Percentiles rank a stretch among this genome's conserved stretches.
Conservation (phyloP, 1,140 invertebrate genomes). For the Pemphigus obesinymphae region DNA sequence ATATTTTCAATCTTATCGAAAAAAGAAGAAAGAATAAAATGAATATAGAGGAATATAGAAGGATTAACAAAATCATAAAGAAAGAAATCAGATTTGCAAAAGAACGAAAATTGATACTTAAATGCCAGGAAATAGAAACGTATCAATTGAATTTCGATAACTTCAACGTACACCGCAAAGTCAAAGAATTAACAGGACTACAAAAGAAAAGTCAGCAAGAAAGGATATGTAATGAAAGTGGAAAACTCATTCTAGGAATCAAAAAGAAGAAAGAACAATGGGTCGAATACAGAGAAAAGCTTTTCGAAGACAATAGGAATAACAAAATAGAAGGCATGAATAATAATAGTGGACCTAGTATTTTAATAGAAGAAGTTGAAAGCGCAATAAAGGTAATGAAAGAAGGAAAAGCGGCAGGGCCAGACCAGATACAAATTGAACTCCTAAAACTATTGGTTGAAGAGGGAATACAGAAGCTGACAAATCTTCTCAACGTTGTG, state of each 20-base stretch:
- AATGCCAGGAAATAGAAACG: neutral
- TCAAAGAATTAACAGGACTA: neutral
- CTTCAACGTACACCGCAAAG: constrained; percentile 39
- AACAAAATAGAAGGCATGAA: neutral
- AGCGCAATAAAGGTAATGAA: neutral
- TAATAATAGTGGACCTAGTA: too few species aligned
- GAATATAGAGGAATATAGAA: neutral
- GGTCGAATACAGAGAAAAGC: neutral
- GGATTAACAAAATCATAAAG: too few species aligned
- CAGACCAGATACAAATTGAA: neutral
- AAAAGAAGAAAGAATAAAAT: neutral
- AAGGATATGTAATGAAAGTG: neutral
- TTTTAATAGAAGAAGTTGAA: too few species aligned
- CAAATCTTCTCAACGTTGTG: constrained; percentile 27
- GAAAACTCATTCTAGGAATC: neutral
- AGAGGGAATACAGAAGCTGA: neutral
- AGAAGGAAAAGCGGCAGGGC: constrained; percentile 14
- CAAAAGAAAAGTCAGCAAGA: neutral
- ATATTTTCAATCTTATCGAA: neutral
- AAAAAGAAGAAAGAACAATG: neutral
- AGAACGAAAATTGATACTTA: too few species aligned
- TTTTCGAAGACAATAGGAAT: neutral
- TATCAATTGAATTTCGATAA: constrained; percentile 37
- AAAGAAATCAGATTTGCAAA: too few species aligned
- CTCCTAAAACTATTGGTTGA: constrained; percentile 36